phyloP scores from a whole-genome alignment of 2,797 vertebrate species.

The Yasuhikotakia modesta region DNA sequence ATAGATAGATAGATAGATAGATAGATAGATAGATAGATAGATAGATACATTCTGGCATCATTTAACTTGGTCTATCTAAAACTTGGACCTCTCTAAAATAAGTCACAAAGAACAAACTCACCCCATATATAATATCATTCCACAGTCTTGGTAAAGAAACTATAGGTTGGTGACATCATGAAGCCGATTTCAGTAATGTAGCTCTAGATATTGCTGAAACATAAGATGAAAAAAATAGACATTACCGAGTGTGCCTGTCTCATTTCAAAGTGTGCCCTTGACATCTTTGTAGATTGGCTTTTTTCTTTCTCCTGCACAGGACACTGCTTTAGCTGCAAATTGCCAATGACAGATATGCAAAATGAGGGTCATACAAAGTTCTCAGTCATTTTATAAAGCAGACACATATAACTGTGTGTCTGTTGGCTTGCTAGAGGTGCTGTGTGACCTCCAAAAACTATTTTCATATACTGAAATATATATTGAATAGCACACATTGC shows the following conservation, averaged over 20 bases:
- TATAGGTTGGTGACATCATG: constrained; percentile 19
- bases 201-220: constrained; percentile 56
- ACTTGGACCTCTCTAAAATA: constrained; percentile 30
- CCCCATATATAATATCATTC: background rate
- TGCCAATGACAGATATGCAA: constrained; percentile 75
- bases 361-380: constrained; percentile 74
- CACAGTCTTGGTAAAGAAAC: constrained; percentile 7
- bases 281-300: constrained; percentile 69
- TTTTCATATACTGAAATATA: constrained; percentile 53
- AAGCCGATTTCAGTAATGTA: constrained; percentile 45
- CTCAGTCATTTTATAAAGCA: constrained; percentile 62
- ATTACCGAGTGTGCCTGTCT: constrained; percentile 64
- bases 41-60: constrained; percentile 15
- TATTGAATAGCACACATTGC: constrained; percentile 52
- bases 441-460: constrained; percentile 59
- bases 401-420: constrained; percentile 56
- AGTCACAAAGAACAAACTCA: constrained; percentile 28
- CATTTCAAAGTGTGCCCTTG: constrained; percentile 77
- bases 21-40: no score
- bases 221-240: constrained; percentile 51
- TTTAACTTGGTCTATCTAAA: constrained; percentile 25
- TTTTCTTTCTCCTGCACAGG: constrained; percentile 59
- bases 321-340: constrained; percentile 70
- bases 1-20: no score
- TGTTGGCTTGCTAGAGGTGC: constrained; percentile 57